Base-by-base conservation (phyloP, 2,888 invertebrate species). In the Agrotis ipsilon region DNA sequence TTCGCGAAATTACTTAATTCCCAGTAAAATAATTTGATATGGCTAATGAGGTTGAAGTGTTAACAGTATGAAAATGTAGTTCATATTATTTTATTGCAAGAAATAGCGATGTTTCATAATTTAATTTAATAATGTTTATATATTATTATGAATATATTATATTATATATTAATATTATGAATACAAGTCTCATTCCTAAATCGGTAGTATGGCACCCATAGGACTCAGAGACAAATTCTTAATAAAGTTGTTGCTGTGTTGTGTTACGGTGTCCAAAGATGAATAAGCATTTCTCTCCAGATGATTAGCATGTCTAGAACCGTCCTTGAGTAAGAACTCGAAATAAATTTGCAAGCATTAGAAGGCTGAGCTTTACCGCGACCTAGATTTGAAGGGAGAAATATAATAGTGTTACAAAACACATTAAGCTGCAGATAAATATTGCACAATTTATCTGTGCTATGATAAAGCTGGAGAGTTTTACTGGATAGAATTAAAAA, bases 271-370 rank as follows among this genome's bases (percentile, higher is more conserved):
- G 39, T 13, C 24, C 14, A 11, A 39, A 39, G 21, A 24, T 14
- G 3, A 39, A 43, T 72, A 72, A 43, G 11, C 19, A 18, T 39
- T 2, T 55, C 14, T 19, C 19, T 19, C n/a, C 14, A 24, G 24
- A 48, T 39, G 11, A 72, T 43, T 11, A 48, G 6, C 21, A 19
- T 7, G 18, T 19, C n/a, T 54, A 46, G 14, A 54, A n/a, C 21
- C n/a, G 57, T 68, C 32, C 58, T 46, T 68, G 46, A 72, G 16
- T 58, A 16, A 9, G 13, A 46, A 11, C 46, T 58, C 11, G 24
- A 49, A 72, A 60, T 59, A 24, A 48, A 72, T 55, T 68, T 49
- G 27, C 60, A 73, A 72, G 24, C 11, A 49, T 49, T 60, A 48
- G 27, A 73, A 11, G 14, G 18, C 43, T 21, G 19, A 24, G 18